Base-by-base conservation (phyloP, 2,797 vertebrate species). In the Hoplostethus mediterraneus region DNA sequence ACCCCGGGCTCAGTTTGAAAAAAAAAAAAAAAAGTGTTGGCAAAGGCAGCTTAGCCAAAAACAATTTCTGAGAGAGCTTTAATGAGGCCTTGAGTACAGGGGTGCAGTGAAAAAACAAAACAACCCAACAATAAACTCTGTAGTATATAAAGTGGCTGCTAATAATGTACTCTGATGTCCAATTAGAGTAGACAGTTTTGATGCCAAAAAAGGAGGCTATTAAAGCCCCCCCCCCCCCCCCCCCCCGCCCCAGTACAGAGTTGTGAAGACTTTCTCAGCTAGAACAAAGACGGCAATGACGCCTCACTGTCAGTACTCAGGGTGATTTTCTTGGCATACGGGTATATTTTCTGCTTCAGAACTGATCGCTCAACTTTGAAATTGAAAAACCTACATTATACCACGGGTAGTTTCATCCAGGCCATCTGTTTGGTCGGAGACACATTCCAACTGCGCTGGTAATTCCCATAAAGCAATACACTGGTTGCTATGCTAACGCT, bases 311-410 rank as follows among this genome's bases (percentile, higher is more conserved):
- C 53, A 21, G 67, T 9, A 8, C 62, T 57, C 44, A 5, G 21
- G 9, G 12, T 66, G 53, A 71, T 69, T 67, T 73, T 75, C 13
- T 38, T 42, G 66, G 31, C 76, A 64, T 67, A 70, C 81, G 38
- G 76, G 76, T 81, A 77, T 67, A 63, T 58, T 67, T 75, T 74
- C 64, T 63, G 56, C 62, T 78, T n/a, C 49, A 62, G 44, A 66
- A 79, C 57, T 77, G 68, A 73, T 84, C 70, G 60, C 62, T 78
- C 76, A 72, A 53, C 71, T 82, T 59, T 84, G 65, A 87, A 89
- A 87, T 81, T 67, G 21, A 60, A 87, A 83, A 82, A 73, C n/a
- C 33, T 67, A 68, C 36, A 65, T 63, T 36, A 73, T 21, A 56
- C 6, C 57, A 67, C 13, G 47, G 63, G 64, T 31, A 42, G 66